A percentile compares a stretch with the other conserved stretches of the same genome.
These are phyloP conservation scores for Muntiacus reevesi DNA, from an alignment of 2,113 vertebrate species.

Conservation along the genomic window DNA sequence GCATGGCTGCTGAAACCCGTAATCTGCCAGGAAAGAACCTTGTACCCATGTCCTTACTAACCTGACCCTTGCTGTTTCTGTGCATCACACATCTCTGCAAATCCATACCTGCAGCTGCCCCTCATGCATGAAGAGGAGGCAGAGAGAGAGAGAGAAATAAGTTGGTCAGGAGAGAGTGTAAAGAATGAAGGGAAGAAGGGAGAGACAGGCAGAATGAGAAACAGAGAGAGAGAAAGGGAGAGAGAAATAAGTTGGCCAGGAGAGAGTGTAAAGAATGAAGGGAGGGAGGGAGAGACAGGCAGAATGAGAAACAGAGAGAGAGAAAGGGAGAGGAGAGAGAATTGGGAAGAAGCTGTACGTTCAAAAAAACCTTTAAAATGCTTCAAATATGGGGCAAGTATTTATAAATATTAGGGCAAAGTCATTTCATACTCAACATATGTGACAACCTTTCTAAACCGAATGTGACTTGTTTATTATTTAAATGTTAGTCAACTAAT, in stretches of 20 bases:
- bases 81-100: neutral
- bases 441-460: neutral
- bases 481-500: neutral
- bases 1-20: neutral
- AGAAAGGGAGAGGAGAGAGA: neutral
- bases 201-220: neutral
- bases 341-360: neutral
- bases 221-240: neutral
- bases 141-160: neutral
- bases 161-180: neutral
- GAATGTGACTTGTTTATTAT: neutral
- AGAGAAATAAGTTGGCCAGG: neutral
- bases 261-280: neutral
- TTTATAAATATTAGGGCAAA: neutral
- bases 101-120: too few species aligned
- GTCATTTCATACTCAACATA: neutral
- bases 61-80: neutral
- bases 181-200: neutral
- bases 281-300: neutral
- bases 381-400: neutral
- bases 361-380: neutral
- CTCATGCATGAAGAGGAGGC: too few species aligned
- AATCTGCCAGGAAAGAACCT: neutral
- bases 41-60: neutral
- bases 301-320: neutral